Conservation (phyloP, 2,797 vertebrate species). For the Alauda arvensis region DNA sequence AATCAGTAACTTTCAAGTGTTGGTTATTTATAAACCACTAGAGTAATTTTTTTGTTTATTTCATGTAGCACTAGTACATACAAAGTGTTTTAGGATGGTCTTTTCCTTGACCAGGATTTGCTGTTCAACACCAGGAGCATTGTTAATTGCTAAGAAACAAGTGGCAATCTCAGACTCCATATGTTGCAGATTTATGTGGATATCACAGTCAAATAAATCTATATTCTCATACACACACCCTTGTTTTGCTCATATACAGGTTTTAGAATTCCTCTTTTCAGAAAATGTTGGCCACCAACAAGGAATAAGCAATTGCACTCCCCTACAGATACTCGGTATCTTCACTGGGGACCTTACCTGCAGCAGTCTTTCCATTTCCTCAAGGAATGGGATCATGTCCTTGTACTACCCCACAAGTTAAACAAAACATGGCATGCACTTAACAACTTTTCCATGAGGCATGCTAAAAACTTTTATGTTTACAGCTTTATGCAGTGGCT, state of each 20-base stretch:
- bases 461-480: neutral
- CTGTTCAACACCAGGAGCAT: conserved; percentile 68
- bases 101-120: neutral
- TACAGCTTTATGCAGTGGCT: neutral
- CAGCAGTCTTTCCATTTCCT: neutral
- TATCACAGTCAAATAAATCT: neutral
- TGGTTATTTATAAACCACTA: neutral
- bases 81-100: neutral
- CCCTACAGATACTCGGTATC: neutral
- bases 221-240: neutral
- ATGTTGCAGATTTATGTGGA: neutral
- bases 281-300: neutral
- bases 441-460: neutral
- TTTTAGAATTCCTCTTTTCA: conserved; percentile 34
- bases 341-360: conserved; percentile 46
- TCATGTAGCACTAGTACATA: neutral
- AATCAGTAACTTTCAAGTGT: neutral
- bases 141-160: conserved; percentile 34
- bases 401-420: neutral
- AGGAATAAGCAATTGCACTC: neutral
- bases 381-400: neutral
- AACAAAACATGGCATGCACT: neutral
- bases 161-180: neutral
- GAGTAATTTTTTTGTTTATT: neutral
- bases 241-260: conserved; percentile 76